Evolutionary conservation across 92 coral and sea anemone species (phyloP).

Genomic region (Paramuricea clavata): DNA sequence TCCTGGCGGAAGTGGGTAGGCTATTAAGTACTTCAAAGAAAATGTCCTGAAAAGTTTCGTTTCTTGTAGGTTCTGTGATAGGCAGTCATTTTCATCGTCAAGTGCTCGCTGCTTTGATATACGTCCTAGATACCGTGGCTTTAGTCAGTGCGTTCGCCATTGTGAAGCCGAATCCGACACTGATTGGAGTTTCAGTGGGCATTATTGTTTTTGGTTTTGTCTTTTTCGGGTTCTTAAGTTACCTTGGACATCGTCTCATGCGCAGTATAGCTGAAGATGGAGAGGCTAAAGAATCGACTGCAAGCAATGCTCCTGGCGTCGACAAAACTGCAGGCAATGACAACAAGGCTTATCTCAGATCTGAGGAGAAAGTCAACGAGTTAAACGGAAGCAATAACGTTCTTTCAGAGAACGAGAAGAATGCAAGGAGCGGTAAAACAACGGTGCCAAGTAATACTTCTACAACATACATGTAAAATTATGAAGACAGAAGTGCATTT

Average conservation of each 20-base stretch:
- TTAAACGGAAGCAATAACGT: neutral
- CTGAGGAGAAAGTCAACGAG: constrained; percentile 12
- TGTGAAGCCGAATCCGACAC: constrained; percentile 66
- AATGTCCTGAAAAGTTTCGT: neutral
- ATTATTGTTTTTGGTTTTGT: constrained; percentile 75
- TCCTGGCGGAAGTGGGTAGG: too few species aligned
- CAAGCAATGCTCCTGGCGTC: neutral
- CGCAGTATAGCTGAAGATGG: constrained; percentile 33
- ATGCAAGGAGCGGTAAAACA: neutral
- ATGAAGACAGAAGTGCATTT: neutral
- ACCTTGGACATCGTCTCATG: constrained; percentile 78
- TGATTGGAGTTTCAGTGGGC: constrained; percentile 75
- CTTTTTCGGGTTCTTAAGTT: constrained; percentile 74
- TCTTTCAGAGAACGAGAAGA: neutral
- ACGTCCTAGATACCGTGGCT: constrained; percentile 69
- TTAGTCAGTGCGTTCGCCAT: constrained; percentile 69
- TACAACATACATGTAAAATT: neutral
- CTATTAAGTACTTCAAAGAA: neutral
- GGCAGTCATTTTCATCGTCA: constrained; percentile 79
- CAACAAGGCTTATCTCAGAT: constrained; percentile 30
- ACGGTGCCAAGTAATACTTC: neutral
- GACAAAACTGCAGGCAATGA: constrained; percentile 38
- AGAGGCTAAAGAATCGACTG: neutral
- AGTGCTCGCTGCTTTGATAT: constrained; percentile 67
- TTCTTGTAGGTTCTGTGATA: constrained; percentile 55